phyloP scores from a whole-genome alignment of 37 sponge, comb jelly and placozoan genomes.

The Aphrocallistes beatrix region DNA sequence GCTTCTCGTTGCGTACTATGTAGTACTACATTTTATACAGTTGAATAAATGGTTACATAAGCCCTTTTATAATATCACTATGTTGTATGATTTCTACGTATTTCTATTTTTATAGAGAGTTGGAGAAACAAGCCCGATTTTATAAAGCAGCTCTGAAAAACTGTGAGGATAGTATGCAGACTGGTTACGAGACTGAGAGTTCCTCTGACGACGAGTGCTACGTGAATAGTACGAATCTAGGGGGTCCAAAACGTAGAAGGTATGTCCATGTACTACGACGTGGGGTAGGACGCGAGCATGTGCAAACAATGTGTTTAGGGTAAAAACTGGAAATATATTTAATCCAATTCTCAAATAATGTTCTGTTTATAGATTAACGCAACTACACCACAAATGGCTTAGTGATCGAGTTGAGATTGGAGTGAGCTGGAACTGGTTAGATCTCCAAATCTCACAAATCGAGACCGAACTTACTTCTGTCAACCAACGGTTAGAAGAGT shows the following conservation, averaged over 20 bases:
- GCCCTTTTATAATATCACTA: too few species aligned
- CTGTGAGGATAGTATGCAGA: neutral
- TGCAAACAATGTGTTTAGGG: neutral
- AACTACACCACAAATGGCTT: neutral
- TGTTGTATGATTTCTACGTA: too few species aligned
- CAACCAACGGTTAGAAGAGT: neutral
- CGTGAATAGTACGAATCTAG: neutral
- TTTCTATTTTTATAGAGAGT: neutral
- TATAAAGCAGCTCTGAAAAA: neutral
- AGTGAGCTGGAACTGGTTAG: neutral
- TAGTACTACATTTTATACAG: too few species aligned
- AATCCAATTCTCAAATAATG: too few species aligned
- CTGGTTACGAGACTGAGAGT: neutral
- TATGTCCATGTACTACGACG: neutral
- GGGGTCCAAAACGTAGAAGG: slow-evolving; percentile 5
- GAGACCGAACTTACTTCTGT: neutral
- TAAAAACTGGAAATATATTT: neutral
- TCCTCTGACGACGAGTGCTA: neutral
- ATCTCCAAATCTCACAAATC: neutral
- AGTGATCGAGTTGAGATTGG: neutral
- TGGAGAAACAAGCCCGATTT: neutral
- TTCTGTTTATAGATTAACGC: neutral
- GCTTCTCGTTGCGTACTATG: too few species aligned
- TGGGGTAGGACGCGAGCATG: neutral
- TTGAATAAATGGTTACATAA: too few species aligned